A percentile compares a stretch with the other conserved stretches of the same genome.
These are phyloP conservation scores for Mormyrus hasselquistii DNA, from an alignment of 2,797 vertebrate species.

Conservation along the genomic window DNA sequence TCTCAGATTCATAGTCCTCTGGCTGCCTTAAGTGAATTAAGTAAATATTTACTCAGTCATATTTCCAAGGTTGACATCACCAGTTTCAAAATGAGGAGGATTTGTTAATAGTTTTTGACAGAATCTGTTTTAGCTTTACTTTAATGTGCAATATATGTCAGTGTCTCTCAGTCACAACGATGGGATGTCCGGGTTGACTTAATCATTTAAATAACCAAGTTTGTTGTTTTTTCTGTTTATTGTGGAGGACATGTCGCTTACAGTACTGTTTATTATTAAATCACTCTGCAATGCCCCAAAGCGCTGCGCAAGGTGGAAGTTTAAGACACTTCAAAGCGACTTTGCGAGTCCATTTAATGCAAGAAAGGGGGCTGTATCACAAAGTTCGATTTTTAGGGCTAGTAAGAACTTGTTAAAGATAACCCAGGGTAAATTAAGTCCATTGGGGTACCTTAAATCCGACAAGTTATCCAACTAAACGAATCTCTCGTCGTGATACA, in stretches of 20 bases:
- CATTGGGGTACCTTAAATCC: background rate
- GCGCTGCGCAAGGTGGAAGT: background rate
- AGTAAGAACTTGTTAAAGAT: background rate
- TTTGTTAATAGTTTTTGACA: background rate
- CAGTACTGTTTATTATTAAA: background rate
- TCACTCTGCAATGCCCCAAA: background rate
- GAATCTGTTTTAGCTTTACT: background rate
- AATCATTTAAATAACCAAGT: background rate
- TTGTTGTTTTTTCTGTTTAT: background rate
- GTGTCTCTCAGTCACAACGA: background rate
- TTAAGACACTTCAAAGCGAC: background rate
- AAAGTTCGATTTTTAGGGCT: background rate
- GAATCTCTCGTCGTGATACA: background rate
- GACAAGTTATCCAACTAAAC: background rate
- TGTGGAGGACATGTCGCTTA: background rate
- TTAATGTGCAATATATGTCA: background rate
- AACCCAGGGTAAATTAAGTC: background rate
- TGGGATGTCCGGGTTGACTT: background rate
- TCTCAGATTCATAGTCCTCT: conserved; percentile 31
- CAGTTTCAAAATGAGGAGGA: background rate
- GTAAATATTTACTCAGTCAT: background rate
- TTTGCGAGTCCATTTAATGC: background rate
- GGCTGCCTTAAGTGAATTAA: conserved; percentile 26
- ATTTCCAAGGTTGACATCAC: background rate
- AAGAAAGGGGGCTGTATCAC: background rate